Base-by-base conservation (phyloP, 92 coral and sea anemone genomes). In the Meandrina meandrites region DNA sequence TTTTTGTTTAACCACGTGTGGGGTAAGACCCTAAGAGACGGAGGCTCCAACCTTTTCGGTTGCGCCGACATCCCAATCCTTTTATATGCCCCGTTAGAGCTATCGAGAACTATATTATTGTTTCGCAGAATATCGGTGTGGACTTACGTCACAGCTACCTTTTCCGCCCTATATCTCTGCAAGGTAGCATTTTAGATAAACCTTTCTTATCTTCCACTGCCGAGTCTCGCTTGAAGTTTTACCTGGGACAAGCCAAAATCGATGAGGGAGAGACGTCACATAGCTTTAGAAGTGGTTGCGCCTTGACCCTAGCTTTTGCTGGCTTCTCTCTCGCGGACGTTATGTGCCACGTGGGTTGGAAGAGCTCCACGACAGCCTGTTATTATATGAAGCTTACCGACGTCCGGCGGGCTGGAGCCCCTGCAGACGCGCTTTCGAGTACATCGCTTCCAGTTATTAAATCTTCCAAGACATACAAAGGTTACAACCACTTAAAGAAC, bases 21-120 rank as follows among this genome's bases (percentile, higher is more conserved):
- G 86, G 92, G 92, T 0, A 86, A 92, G 28, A 83, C 92, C 4
- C 53, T 92, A 8, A 56, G 91, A 19, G 95, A 86, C 36, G 88
- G 82, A 8, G 60, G 69, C 0, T 53, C 89, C 0, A 88, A 88
- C 51, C 67, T 88, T 8, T 91, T 91, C 71, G 90, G 92, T 0
- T 91, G 48, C 81, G 82, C 3, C 84, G 92, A 7, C 92, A 89
- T 60, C 83, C 85, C 0, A 84, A 91, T 81, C 90, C 87, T 1
- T 1, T n/a, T n/a, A 31, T 3, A 51, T 91, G 10, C 45, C 45
- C 45, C 3, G 45, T 40, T 40, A 40, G 45, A 6, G 45, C 45
- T 40, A 40, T 40, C n/a, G 45, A 40, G 6, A 40, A 40, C n/a
- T n/a, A n/a, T n/a, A n/a, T n/a, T n/a, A n/a, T 40, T 40, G 2